A percentile compares a stretch with the other conserved stretches of the same genome.
Evolutionary conservation across 2,888 invertebrate genomes (phyloP).

Genomic region (Colletes collaris): DNA sequence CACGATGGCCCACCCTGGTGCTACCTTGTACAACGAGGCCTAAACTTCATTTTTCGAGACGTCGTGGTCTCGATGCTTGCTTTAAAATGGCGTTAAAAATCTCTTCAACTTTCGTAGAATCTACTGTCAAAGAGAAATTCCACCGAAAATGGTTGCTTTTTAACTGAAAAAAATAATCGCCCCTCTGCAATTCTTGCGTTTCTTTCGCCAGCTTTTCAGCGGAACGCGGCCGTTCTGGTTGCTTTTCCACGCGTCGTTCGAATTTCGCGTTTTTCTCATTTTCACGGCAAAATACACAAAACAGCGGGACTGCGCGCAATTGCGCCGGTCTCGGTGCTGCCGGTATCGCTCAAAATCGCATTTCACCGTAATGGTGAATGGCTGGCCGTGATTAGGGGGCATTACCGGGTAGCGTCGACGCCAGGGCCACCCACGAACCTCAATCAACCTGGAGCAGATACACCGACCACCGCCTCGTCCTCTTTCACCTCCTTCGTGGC

Average conservation of each 20-base stretch:
- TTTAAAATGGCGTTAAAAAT: too few species aligned
- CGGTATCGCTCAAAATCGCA: conserved; percentile 77
- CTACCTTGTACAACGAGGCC: not conserved
- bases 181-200: too few species aligned
- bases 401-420: conserved; percentile 74
- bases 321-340: conserved; percentile 21
- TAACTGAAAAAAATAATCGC: too few species aligned
- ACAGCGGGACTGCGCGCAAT: conserved; percentile 53
- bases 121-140: too few species aligned
- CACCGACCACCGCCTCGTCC: conserved; percentile 32
- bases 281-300: conserved; percentile 23
- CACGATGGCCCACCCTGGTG: conserved; percentile 14
- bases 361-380: conserved; percentile 79
- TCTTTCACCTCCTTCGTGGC: conserved; percentile 40
- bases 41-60: too few species aligned
- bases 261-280: not conserved
- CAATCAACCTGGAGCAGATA: conserved; percentile 74
- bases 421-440: conserved; percentile 80
- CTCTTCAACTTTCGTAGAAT: too few species aligned
- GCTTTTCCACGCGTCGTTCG: not conserved
- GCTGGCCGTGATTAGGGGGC: conserved; percentile 78
- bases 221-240: too few species aligned
- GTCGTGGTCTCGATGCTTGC: too few species aligned
- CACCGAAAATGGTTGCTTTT: too few species aligned
- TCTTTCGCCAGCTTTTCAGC: too few species aligned